These are phyloP conservation scores for Arenaria interpres DNA, from an alignment of 2,113 vertebrate genomes.

Conservation along the genomic window DNA sequence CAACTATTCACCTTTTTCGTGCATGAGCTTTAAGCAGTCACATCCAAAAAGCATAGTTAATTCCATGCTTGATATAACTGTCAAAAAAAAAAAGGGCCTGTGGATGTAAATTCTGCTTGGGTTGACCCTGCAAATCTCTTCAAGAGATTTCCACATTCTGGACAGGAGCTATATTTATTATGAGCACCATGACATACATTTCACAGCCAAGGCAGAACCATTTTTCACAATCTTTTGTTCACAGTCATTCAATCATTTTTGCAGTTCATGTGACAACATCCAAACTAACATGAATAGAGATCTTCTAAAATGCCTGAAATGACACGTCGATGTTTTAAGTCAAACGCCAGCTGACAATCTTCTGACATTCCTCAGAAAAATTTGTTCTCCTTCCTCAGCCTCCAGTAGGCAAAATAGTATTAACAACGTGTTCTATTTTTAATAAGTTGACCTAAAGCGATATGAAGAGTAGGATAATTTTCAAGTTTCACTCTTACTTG, in stretches of 20 bases:
- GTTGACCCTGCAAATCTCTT: background rate
- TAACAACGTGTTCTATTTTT: background rate
- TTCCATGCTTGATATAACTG: background rate
- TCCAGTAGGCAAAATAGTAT: background rate
- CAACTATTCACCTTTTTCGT: background rate
- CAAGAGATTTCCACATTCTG: background rate
- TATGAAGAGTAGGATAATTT: background rate
- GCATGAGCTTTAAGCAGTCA: background rate
- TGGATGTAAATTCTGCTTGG: background rate
- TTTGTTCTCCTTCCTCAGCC: background rate
- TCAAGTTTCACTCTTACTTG: background rate
- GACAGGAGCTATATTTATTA: background rate
- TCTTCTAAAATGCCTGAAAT: background rate
- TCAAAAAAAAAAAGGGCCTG: background rate
- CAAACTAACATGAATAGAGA: background rate
- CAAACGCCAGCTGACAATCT: background rate
- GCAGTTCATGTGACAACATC: background rate
- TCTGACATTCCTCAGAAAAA: background rate
- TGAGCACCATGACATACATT: background rate
- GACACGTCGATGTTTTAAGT: background rate
- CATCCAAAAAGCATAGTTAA: background rate
- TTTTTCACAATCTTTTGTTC: background rate
- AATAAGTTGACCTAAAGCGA: background rate
- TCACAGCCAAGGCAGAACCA: background rate
- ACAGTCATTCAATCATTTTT: background rate